Percentiles rank a stretch among this genome's conserved stretches.
Evolutionary conservation across 2,888 invertebrate species (phyloP).

Genomic region (Drosophila ustulata): DNA sequence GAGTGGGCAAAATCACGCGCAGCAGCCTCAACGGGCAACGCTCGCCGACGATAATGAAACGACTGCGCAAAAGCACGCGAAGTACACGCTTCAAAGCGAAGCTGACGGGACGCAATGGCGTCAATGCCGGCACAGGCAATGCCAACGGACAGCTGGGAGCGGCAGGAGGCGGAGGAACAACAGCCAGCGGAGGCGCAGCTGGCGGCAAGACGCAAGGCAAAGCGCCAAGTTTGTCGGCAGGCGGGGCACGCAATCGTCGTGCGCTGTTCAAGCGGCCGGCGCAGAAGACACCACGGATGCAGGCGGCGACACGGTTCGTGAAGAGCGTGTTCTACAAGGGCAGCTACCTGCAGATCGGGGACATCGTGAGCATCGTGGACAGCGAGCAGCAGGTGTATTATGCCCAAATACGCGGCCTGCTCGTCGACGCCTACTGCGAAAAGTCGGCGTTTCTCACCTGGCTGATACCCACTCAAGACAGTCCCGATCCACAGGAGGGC

Average conservation of each 20-base stretch:
- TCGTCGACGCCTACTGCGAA: constrained; percentile 96
- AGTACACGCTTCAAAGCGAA: constrained; percentile 71
- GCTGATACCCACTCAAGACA: constrained; percentile 94
- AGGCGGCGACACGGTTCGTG: constrained; percentile 93
- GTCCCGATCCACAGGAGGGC: constrained; percentile 90
- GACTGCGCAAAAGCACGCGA: constrained; percentile 66
- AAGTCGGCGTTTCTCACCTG: constrained; percentile 97
- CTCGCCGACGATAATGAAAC: constrained; percentile 65
- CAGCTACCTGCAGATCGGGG: constrained; percentile 94
- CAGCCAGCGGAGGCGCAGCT: not conserved
- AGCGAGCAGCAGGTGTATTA: constrained; percentile 92
- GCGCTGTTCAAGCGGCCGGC: constrained; percentile 92
- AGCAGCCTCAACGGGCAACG: constrained; percentile 62
- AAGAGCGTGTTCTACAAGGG: constrained; percentile 92
- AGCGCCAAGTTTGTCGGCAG: constrained; percentile 72
- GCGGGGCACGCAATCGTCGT: constrained; percentile 88
- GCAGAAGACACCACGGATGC: constrained; percentile 92
- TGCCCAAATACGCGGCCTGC: constrained; percentile 94
- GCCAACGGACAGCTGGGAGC: not conserved
- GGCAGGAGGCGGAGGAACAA: not conserved
- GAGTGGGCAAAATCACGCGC: constrained; percentile 54
- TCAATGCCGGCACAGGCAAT: constrained; percentile 10
- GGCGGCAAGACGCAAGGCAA: constrained; percentile 44
- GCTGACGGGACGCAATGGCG: constrained; percentile 36
- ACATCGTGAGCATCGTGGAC: constrained; percentile 94